Conservation (phyloP, 2,113 vertebrate species). For the Podarcis muralis region DNA sequence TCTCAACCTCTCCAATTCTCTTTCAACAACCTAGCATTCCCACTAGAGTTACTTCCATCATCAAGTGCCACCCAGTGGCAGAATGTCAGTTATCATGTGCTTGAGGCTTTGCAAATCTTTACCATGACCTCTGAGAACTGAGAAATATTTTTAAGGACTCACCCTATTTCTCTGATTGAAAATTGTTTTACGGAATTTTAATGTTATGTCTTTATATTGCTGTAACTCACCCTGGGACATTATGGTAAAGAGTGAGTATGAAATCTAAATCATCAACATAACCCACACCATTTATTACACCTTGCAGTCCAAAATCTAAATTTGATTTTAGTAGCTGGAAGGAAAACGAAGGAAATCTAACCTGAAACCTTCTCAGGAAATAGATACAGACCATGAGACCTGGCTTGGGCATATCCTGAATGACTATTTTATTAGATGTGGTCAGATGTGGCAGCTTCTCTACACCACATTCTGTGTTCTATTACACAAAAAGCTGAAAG, state of each 20-base stretch:
- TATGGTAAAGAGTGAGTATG: too few species aligned
- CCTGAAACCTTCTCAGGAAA: not conserved
- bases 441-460: constrained; percentile 12
- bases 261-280: too few species aligned
- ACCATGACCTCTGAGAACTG: too few species aligned
- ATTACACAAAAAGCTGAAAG: constrained; percentile 33
- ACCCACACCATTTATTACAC: not conserved
- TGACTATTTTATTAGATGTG: constrained; percentile 12
- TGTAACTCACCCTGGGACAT: too few species aligned
- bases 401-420: constrained; percentile 19
- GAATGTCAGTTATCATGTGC: not conserved
- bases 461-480: not conserved
- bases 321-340: not conserved
- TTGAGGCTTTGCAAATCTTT: not conserved
- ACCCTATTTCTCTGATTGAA: too few species aligned
- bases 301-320: not conserved
- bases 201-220: not conserved
- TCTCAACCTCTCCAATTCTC: not conserved
- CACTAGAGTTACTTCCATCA: not conserved
- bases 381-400: not conserved
- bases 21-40: not conserved
- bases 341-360: too few species aligned
- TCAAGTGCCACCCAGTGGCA: constrained; percentile 24
- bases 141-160: too few species aligned
- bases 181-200: too few species aligned